Conservation (phyloP, 2,888 invertebrate genomes). For the Elaeidobius kamerunicus region DNA sequence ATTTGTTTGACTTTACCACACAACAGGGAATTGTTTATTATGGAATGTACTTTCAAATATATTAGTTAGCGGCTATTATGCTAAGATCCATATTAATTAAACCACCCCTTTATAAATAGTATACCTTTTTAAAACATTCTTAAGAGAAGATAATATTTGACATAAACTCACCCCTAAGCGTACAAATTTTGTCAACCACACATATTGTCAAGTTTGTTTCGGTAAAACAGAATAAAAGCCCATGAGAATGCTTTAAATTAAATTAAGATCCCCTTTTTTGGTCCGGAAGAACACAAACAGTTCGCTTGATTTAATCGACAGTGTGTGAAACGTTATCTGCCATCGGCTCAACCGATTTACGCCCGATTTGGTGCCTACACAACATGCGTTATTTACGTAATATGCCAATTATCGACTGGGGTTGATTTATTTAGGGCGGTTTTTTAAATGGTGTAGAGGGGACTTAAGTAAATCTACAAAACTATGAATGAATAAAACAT, state of each 20-base stretch:
- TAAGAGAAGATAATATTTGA: no score
- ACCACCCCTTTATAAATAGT: no score
- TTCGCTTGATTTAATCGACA: slow-evolving; percentile 41
- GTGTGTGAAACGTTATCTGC: slow-evolving; percentile 49
- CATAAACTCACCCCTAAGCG: slow-evolving; percentile 1
- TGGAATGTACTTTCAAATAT: no score
- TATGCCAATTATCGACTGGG: slow-evolving; percentile 43
- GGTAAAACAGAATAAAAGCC: slow-evolving; percentile 7
- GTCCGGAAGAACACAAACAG: slow-evolving; percentile 32
- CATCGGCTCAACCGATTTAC: slow-evolving; percentile 46
- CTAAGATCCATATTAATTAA: no score
- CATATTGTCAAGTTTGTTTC: slow-evolving; percentile 14
- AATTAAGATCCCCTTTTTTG: slow-evolving; percentile 24
- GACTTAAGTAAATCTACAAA: no score
- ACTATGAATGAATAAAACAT: slow-evolving; percentile 2
- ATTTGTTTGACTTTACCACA: no score
- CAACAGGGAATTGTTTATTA: no score
- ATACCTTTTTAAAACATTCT: no score
- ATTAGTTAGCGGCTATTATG: no score
- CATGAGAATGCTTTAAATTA: slow-evolving; percentile 21
- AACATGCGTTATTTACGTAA: slow-evolving; percentile 46
- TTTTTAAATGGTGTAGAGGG: neutral
- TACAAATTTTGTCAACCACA: slow-evolving; percentile 10
- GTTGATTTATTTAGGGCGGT: neutral
- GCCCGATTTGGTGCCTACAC: slow-evolving; percentile 44